These are phyloP conservation scores for Tamias sibiricus DNA, from an alignment of 2,113 vertebrate genomes.

Conservation along the genomic window DNA sequence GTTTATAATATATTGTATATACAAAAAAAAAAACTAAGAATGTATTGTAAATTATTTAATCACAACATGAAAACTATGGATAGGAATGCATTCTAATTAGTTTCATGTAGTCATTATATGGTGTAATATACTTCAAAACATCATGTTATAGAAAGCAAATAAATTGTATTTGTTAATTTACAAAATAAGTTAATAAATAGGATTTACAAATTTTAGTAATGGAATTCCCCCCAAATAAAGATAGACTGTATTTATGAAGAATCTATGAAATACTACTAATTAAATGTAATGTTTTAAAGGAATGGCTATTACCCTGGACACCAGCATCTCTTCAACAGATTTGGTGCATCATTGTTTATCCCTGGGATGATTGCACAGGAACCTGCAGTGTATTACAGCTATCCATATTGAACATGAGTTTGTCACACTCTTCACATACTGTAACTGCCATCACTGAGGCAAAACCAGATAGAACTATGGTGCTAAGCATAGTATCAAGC, in stretches of 20 bases:
- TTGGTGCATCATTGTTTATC: neutral
- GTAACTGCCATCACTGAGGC: neutral
- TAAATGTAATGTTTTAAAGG: neutral
- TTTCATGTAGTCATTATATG: too few relatives aligned
- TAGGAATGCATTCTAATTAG: neutral
- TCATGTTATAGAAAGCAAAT: neutral
- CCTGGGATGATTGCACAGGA: neutral
- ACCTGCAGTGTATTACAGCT: neutral
- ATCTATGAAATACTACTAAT: neutral
- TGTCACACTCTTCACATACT: neutral
- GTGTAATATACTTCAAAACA: neutral
- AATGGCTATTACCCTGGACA: neutral
- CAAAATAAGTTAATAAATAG: neutral
- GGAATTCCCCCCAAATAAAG: neutral
- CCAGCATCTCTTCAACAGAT: neutral
- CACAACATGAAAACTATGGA: neutral
- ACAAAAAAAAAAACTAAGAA: neutral
- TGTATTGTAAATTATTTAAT: too few relatives aligned
- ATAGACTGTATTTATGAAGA: neutral
- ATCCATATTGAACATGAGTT: neutral
- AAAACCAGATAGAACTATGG: neutral
- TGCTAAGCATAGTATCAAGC: neutral
- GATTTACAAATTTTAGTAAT: neutral
- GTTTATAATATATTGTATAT: neutral
- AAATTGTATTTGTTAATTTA: neutral